A percentile compares a stretch with the other conserved stretches of the same genome.
phyloP scores from a whole-genome alignment of 2,888 invertebrate genomes.

The Dasypogon diadema region DNA sequence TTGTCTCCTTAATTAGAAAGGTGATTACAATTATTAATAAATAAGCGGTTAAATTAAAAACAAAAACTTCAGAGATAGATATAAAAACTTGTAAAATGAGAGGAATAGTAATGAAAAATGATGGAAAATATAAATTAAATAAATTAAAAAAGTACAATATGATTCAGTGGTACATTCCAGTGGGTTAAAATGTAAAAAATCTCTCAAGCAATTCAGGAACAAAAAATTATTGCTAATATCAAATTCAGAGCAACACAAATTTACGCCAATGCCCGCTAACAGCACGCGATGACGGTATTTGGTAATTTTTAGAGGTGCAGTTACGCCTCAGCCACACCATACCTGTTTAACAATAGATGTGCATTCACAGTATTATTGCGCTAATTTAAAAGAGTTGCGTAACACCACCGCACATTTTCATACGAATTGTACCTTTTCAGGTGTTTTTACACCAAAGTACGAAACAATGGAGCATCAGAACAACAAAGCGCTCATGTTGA shows the following conservation, averaged over 20 bases:
- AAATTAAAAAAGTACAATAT: no score
- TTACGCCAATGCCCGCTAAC: background rate
- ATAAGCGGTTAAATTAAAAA: no score
- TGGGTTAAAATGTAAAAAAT: no score
- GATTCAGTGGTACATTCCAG: no score
- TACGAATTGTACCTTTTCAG: background rate
- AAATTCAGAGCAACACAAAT: background rate
- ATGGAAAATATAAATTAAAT: no score
- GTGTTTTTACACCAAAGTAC: background rate
- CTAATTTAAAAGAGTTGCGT: slow-evolving; percentile 14
- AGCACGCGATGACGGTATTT: background rate
- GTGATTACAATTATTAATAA: no score
- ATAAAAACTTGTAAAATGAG: no score
- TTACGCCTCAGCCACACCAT: background rate
- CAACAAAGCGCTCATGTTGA: slow-evolving; percentile 38
- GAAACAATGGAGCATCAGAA: slow-evolving; percentile 36
- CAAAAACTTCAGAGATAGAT: no score
- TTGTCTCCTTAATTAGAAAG: no score
- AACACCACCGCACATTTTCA: background rate
- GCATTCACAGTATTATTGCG: background rate
- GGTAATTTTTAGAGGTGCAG: background rate
- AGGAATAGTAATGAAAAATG: no score
- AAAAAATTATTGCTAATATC: no score
- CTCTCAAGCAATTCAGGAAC: no score
- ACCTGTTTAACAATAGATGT: slow-evolving; percentile 1